phyloP scores from a whole-genome alignment of 1,140 invertebrate genomes.

The Drosophila gunungcola region DNA sequence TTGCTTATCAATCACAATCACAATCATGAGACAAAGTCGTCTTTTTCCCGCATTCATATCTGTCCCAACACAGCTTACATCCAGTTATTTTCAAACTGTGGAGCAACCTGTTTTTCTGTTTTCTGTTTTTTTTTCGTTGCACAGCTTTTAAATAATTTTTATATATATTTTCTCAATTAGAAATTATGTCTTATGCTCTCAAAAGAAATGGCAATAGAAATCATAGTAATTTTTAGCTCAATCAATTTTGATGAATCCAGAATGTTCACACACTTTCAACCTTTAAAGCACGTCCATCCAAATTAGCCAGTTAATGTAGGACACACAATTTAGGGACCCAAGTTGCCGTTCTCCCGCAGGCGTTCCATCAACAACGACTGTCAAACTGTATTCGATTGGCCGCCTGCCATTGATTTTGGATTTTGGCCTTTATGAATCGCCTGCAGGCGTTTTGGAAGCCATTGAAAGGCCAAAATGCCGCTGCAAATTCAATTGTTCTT shows the following conservation, averaged over 20 bases:
- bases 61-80: constrained; percentile 25
- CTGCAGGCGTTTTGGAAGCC: constrained; percentile 26
- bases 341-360: constrained; percentile 6
- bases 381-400: constrained; percentile 44
- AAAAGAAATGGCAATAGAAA: no score
- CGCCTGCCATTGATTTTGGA: constrained; percentile 10
- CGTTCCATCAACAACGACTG: constrained; percentile 11
- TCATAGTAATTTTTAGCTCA: no score
- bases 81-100: constrained; percentile 49
- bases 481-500: constrained; percentile 77
- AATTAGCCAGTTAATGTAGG: constrained; percentile 27
- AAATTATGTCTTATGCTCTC: no score
- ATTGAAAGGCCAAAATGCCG: constrained; percentile 37
- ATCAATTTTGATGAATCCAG: no score
- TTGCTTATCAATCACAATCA: constrained; percentile 81
- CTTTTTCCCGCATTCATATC: constrained; percentile 67
- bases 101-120: neutral
- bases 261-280: neutral
- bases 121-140: neutral
- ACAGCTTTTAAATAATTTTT: neutral
- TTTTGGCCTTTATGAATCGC: constrained; percentile 15
- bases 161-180: no score
- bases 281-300: neutral
- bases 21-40: constrained; percentile 65
- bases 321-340: constrained; percentile 14